Percentiles rank a stretch among this genome's conserved stretches.
Conservation (phyloP, 1,140 invertebrate genomes). For the Achatina immaculata region DNA sequence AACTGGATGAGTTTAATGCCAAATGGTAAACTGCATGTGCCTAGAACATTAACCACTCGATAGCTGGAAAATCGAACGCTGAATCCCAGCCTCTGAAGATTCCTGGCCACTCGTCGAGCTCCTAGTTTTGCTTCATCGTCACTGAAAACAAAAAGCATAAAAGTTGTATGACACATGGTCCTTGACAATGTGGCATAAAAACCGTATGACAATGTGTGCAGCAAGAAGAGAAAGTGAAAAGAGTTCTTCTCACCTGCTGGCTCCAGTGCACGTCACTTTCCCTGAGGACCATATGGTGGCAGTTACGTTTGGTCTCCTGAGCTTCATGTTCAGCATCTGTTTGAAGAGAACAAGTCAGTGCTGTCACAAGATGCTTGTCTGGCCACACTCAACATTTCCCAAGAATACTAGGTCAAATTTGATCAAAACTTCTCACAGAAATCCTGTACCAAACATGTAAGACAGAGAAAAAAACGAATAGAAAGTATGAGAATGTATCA, state of each 20-base stretch:
- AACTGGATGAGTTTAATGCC: constrained; percentile 87
- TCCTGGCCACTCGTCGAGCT: constrained; percentile 89
- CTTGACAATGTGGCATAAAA: too few species aligned
- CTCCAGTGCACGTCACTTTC: constrained; percentile 95
- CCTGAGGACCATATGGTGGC: constrained; percentile 98
- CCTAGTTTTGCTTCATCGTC: constrained; percentile 85
- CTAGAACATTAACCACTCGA: constrained; percentile 96
- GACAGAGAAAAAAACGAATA: too few species aligned
- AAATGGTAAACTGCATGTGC: constrained; percentile 97
- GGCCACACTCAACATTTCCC: too few species aligned
- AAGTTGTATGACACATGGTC: background rate
- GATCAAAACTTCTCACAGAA: too few species aligned
- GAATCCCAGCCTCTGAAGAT: constrained; percentile 92
- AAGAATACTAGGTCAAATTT: too few species aligned
- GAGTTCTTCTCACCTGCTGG: constrained; percentile 78
- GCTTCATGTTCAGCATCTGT: constrained; percentile 96
- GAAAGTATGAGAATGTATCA: too few species aligned
- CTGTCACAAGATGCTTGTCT: too few species aligned
- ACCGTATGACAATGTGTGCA: too few species aligned
- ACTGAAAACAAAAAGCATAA: constrained; percentile 55
- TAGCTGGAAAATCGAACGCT: constrained; percentile 90
- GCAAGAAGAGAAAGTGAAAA: too few species aligned
- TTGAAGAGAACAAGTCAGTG: too few species aligned
- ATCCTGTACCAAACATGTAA: too few species aligned
- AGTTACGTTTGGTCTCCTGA: constrained; percentile 91